Evolutionary conservation across 2,797 vertebrate species (phyloP), one percentile per base, ranked within the genome.

Genomic region (Sebastes miniatus): DNA sequence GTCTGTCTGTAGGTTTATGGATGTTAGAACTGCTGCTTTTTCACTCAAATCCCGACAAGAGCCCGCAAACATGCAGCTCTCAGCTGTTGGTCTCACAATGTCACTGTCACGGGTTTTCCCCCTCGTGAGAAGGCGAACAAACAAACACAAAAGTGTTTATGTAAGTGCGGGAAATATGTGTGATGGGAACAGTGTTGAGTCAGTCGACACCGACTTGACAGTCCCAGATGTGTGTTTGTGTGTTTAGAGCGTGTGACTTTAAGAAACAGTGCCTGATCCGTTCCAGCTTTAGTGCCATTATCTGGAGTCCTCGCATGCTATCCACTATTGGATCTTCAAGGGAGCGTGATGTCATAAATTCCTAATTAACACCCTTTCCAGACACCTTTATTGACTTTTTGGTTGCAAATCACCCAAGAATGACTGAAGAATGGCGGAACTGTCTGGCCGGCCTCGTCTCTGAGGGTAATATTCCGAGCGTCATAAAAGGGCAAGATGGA

Each of bases 301-400:
- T 87, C 83, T 76, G 34, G 25, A 79, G 82, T 50, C 71, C 29
- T 69, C 39, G n/a, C 61, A 77, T 61, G 74, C 69, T 57, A 61
- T 80, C 82, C 80, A 66, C 58, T 50, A 67, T 66, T 73, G 47
- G 81, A 83, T 88, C 84, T 86, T 74, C 67, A 59, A 74, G 61
- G 73, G 65, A 80, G 8, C 29, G 56, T 79, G 63, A 85, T 83
- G 76, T 76, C 79, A 87, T 92, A 83, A 90, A 89, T 87, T 84
- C 77, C 77, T 91, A 88, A 93, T 95, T 94, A 91, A 86, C 70
- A 81, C 86, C 20, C 68, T 80, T 73, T 82, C 81, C 83, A 92
- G 92, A 92, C 88, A 87, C 72, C 64, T 88, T 89, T 89, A 91
- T 92, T 87, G 89, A 92, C 83, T 81, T 91, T 80, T 87, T 64